A percentile compares a stretch with the other conserved stretches of the same genome.
Evolutionary conservation across 2,888 invertebrate species (phyloP).

Genomic region (Philonicus albiceps): DNA sequence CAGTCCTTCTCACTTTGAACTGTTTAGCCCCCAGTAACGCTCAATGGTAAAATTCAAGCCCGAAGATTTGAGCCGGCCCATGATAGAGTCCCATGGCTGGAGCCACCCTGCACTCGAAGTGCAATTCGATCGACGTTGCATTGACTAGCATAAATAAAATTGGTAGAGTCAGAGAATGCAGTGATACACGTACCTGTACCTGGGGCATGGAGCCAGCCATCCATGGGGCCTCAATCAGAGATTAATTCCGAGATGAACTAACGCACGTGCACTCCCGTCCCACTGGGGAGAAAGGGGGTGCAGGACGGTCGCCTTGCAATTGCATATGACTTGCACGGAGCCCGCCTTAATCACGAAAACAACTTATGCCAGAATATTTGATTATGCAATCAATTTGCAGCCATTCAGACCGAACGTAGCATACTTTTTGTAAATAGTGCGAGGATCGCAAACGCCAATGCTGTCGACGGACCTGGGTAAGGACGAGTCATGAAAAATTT

Average conservation of each 20-base stretch:
- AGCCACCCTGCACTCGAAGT: neutral
- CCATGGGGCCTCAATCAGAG: neutral
- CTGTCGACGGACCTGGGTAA: neutral
- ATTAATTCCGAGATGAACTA: neutral
- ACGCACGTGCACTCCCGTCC: neutral
- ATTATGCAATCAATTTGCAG: slow-evolving; percentile 36
- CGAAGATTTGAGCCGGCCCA: neutral
- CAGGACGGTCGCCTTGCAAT: neutral
- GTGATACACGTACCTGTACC: neutral
- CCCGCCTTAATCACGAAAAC: slow-evolving; percentile 3
- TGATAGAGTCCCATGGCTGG: neutral
- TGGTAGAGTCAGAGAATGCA: neutral
- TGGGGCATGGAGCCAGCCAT: neutral
- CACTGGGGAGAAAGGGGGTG: neutral
- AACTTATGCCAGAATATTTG: slow-evolving; percentile 32
- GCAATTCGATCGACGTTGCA: neutral
- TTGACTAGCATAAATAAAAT: slow-evolving; percentile 1
- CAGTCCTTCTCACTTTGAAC: neutral
- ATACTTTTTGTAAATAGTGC: neutral
- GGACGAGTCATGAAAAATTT: slow-evolving; percentile 18
- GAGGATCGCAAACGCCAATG: neutral
- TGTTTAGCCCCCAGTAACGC: neutral
- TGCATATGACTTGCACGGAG: neutral
- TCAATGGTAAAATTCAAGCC: neutral
- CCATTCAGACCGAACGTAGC: neutral